Evolutionary conservation across 2,113 vertebrate genomes (phyloP), one percentile per base, ranked within the genome.

Genomic region (Cynoglossus semilaevis): DNA sequence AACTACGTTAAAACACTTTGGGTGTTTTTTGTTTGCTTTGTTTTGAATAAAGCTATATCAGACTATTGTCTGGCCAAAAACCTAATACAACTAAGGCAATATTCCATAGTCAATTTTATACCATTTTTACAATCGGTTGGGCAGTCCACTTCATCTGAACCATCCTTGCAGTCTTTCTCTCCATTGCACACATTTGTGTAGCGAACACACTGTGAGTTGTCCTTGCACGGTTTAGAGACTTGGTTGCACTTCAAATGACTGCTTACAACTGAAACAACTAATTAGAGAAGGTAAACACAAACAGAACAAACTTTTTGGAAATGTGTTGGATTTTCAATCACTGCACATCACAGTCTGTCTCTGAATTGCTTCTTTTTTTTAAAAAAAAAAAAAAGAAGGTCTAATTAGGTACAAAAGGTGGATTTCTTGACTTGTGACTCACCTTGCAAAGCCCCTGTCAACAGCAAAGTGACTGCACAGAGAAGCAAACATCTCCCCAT

Each of bases 81-180:
- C n/a, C n/a, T n/a, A n/a, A n/a, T n/a, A n/a, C n/a, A n/a, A n/a
- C n/a, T n/a, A n/a, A n/a, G 22, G 22, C 22, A 29, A 6, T 29
- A 14, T 22, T 22, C 7, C 12, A 22, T 10, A 9, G 8, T 37
- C 15, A 5, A 0, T n/a, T 9, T 84, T 85, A 58, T 92, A 96
- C 94, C 93, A 88, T 85, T 60, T n/a, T 15, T 71, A 45, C 86
- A 90, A 9, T 68, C 87, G 46, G 85, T 55, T 15, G 63, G 68
- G 64, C 88, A 78, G 5, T 89, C 90, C n/a, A 87, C 85, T 70
- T 97, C 94, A 71, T 97, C 93, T 0, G 94, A 96, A 17, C 90
- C 91, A 49, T 96, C 94, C 1, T 5, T 67, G 54, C 95, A 96
- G 83, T 96, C 94, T 0, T 7, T 22, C 35, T 94, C 90, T 11